These are phyloP conservation scores for Pterobdella sp. DNA, from an alignment of 2,888 invertebrate species.

Conservation along the genomic window DNA sequence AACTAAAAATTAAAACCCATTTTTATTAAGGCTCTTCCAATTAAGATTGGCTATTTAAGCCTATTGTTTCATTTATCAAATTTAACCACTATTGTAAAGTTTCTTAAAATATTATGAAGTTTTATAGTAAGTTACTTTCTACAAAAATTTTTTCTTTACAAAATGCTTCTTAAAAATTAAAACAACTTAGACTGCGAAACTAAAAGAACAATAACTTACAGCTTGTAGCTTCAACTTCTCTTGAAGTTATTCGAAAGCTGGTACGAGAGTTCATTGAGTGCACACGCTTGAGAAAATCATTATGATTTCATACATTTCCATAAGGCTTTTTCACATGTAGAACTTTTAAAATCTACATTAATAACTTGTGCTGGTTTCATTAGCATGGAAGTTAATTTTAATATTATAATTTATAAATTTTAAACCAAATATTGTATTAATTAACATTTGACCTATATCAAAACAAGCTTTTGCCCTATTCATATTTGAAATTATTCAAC, in stretches of 20 bases:
- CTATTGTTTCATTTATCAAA: too few relatives aligned
- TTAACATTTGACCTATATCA: neutral
- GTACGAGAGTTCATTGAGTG: neutral
- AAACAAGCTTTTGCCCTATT: neutral
- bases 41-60: too few relatives aligned
- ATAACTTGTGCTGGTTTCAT: neutral
- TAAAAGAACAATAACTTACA: neutral
- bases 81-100: too few relatives aligned
- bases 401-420: neutral
- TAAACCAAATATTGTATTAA: neutral
- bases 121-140: neutral
- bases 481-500: neutral
- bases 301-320: neutral
- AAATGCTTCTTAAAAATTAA: neutral
- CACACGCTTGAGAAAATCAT: neutral
- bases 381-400: neutral
- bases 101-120: neutral
- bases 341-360: too few relatives aligned
- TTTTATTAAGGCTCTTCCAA: too few relatives aligned
- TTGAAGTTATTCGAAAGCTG: conserved; percentile 10
- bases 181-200: neutral
- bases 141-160: neutral
- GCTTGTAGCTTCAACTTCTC: conserved; percentile 9
- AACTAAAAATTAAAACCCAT: too few relatives aligned
- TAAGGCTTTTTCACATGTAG: too few relatives aligned